Conservation (phyloP, 2,888 invertebrate species). For the Drosophila prolongata region DNA sequence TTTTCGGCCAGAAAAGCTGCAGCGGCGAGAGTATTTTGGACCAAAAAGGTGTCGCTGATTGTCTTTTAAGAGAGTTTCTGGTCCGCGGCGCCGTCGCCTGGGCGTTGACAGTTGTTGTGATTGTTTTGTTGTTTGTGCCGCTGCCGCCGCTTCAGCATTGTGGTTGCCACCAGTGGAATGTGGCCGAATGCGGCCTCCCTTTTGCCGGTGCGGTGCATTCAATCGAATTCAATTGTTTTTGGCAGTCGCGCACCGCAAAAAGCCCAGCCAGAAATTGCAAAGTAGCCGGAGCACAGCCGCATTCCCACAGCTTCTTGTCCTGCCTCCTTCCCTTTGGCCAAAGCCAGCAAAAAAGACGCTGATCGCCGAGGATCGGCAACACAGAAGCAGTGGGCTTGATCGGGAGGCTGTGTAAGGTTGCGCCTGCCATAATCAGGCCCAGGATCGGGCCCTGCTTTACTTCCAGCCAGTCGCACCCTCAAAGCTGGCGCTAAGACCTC, state of each 20-base stretch:
- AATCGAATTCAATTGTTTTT: slow-evolving; percentile 84
- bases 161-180: slow-evolving; percentile 73
- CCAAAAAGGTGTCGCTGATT: slow-evolving; percentile 84
- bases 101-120: slow-evolving; percentile 80
- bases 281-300: slow-evolving; percentile 60
- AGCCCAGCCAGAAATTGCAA: slow-evolving; percentile 68
- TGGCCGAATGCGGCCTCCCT: slow-evolving; percentile 56
- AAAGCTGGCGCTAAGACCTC: slow-evolving; percentile 77
- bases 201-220: slow-evolving; percentile 79
- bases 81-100: slow-evolving; percentile 79
- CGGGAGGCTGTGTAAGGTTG: slow-evolving; percentile 54
- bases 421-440: slow-evolving; percentile 50
- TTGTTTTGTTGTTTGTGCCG: slow-evolving; percentile 76
- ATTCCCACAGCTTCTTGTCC: slow-evolving; percentile 64
- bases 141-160: slow-evolving; percentile 40
- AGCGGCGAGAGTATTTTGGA: slow-evolving; percentile 76
- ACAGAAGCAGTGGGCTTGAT: slow-evolving; percentile 49
- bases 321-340: slow-evolving; percentile 13
- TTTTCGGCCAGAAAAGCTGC: slow-evolving; percentile 41
- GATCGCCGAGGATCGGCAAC: background rate
- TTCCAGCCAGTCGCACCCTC: slow-evolving; percentile 39
- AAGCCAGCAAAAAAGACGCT: background rate
- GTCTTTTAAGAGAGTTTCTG: slow-evolving; percentile 83
- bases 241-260: slow-evolving; percentile 73
- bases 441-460: slow-evolving; percentile 21